Evolutionary conservation across 2,888 invertebrate species (phyloP).

Genomic region (Notodonta ziczac): DNA sequence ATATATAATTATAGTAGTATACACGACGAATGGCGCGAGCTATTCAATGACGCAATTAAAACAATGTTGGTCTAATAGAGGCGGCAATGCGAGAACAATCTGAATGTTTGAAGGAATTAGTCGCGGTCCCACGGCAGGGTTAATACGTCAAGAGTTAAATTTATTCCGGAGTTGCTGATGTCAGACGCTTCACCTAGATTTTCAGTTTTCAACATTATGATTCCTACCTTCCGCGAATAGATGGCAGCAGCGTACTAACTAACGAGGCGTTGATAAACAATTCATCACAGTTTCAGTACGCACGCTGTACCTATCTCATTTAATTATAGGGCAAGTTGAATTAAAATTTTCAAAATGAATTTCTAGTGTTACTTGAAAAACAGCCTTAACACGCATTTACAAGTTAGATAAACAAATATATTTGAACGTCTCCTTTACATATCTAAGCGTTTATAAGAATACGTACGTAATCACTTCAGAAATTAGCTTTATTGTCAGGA

Average conservation of each 20-base stretch:
- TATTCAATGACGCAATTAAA: slow-evolving; percentile 48
- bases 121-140: slow-evolving; percentile 53
- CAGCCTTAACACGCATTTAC: neutral
- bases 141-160: slow-evolving; percentile 81
- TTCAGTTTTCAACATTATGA: slow-evolving; percentile 60
- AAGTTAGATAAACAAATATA: neutral
- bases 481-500: neutral
- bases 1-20: slow-evolving; percentile 34
- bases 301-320: slow-evolving; percentile 10
- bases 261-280: slow-evolving; percentile 45
- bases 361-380: neutral
- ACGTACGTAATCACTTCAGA: slow-evolving; percentile 25
- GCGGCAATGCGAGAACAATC: slow-evolving; percentile 58
- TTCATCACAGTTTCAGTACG: slow-evolving; percentile 26
- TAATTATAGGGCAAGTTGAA: slow-evolving; percentile 3
- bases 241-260: slow-evolving; percentile 66
- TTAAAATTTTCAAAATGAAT: neutral
- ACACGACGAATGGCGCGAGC: slow-evolving; percentile 43
- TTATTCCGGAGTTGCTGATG: slow-evolving; percentile 78
- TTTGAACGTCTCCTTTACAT: slow-evolving; percentile 2
- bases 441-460: slow-evolving; percentile 9
- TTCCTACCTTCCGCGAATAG: slow-evolving; percentile 67
- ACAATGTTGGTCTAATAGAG: slow-evolving; percentile 47
- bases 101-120: slow-evolving; percentile 59
- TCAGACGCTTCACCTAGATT: slow-evolving; percentile 83